Conservation (phyloP, 1,140 invertebrate species). For the Eumaeus atala region DNA sequence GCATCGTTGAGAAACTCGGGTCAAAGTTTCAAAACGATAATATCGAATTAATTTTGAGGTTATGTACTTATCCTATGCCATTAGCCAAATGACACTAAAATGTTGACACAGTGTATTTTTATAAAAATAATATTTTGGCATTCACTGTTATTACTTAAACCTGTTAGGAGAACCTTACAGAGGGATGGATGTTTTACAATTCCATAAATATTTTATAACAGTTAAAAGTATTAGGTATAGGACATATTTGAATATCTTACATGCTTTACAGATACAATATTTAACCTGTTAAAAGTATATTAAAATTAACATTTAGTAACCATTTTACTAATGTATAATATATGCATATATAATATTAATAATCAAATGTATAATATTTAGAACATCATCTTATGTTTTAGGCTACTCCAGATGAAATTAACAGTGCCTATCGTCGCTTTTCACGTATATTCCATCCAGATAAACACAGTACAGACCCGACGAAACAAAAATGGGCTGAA, state of each 20-base stretch:
- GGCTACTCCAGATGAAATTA: conserved; percentile 93
- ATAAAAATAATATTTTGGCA: not conserved
- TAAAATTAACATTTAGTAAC: too few species aligned
- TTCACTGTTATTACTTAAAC: not conserved
- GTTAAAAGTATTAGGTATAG: too few species aligned
- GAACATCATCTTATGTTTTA: conserved; percentile 57
- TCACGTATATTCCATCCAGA: conserved; percentile 96
- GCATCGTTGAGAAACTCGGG: too few species aligned
- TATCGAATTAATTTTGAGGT: not conserved
- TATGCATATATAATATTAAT: too few species aligned
- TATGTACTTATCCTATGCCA: not conserved
- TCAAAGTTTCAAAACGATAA: not conserved
- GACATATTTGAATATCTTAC: too few species aligned
- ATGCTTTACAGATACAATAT: too few species aligned
- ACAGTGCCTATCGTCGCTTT: conserved; percentile 90
- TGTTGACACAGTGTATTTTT: not conserved
- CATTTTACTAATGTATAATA: too few species aligned
- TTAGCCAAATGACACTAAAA: not conserved
- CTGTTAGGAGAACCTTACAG: not conserved
- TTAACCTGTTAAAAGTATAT: too few species aligned
- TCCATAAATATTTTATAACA: too few species aligned
- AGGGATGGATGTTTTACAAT: not conserved
- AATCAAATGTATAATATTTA: too few species aligned
- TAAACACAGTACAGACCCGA: conserved; percentile 87
- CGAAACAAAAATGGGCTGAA: conserved; percentile 90